Evolutionary conservation across 2,888 invertebrate genomes (phyloP).

Genomic region (Mimumesa dahlbomi): DNA sequence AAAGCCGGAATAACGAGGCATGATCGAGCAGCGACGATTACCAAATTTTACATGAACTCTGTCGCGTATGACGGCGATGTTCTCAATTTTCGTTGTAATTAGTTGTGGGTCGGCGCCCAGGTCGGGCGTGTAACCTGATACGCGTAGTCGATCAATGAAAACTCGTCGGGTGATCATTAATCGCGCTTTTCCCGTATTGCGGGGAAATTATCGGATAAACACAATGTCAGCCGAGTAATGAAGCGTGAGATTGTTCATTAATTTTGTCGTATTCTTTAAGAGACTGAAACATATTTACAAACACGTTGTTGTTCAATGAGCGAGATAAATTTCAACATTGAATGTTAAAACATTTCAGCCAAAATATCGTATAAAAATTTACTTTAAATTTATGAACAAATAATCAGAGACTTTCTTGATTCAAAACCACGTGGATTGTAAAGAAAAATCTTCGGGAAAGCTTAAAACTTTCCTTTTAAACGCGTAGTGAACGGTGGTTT

Average conservation of each 20-base stretch:
- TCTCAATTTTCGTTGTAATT: conserved; percentile 61
- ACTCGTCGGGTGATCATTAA: conserved; percentile 37
- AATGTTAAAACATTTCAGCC: no score
- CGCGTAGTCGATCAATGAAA: conserved; percentile 42
- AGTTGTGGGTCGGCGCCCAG: conserved; percentile 29
- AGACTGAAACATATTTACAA: no score
- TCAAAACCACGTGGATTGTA: no score
- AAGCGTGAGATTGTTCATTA: no score
- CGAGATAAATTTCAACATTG: no score
- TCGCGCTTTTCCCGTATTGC: conserved; percentile 20
- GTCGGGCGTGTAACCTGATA: conserved; percentile 37
- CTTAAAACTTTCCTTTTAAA: conserved; percentile 3
- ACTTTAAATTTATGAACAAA: conserved; percentile 1
- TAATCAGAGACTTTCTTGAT: no score
- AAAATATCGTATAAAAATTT: no score
- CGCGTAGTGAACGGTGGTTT: not conserved
- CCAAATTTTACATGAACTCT: conserved; percentile 49
- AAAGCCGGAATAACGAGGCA: conserved; percentile 55
- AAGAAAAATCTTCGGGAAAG: not conserved
- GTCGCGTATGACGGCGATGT: conserved; percentile 38
- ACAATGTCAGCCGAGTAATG: no score
- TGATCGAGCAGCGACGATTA: conserved; percentile 39
- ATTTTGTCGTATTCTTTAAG: no score
- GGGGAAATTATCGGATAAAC: conserved; percentile 15
- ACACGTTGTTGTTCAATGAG: no score